Base-by-base conservation (phyloP, 2,888 invertebrate species). In the Sarcophaga caerulescens region DNA sequence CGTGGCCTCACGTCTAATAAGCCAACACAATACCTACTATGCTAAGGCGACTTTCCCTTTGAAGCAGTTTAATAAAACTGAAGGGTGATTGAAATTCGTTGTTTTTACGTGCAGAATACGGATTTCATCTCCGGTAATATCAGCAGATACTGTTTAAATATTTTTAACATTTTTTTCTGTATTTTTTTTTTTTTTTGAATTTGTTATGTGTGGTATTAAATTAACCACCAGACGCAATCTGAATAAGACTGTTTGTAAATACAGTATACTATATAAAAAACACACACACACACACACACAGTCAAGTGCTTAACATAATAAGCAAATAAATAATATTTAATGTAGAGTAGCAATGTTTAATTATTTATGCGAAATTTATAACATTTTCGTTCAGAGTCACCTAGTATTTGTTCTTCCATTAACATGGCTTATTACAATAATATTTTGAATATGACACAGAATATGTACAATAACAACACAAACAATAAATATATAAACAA, bases 301-400 rank as follows among this genome's bases (percentile, higher is more conserved):
- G 4, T 14, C 3, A 0, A 52, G 52, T 52, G 52, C 52, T 17
- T 52, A 52, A n/a, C n/a, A n/a, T n/a, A n/a, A 52, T 17, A 52
- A 14, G 52, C 35, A 35, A 35, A 52, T 52, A 52, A 52, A 52
- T 17, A 52, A 35, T 35, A 35, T 35, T 35, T 35, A 35, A 35
- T 35, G 35, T 52, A 52, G 17, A 52, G 17, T 52, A 52, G 14
- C 4, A 14, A 14, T 65, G 23, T 35, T 25, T 25, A 21, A 65
- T n/a, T 45, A 66, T 70, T 57, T 76, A 25, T 71, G 23, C 47
- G 12, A 66, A 82, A 66, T 47, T 77, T 82, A 76, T 82, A 71
- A 77, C 12, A 77, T 52, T 70, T 82, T 65, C 47, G 60, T 60
- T 66, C 52, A 77, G 4, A 66, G 60, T 60, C 17, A 60, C 71